Evolutionary conservation across 2,888 invertebrate genomes (phyloP), one percentile per base, ranked within the genome.

Genomic region (Parnassius orleans): DNA sequence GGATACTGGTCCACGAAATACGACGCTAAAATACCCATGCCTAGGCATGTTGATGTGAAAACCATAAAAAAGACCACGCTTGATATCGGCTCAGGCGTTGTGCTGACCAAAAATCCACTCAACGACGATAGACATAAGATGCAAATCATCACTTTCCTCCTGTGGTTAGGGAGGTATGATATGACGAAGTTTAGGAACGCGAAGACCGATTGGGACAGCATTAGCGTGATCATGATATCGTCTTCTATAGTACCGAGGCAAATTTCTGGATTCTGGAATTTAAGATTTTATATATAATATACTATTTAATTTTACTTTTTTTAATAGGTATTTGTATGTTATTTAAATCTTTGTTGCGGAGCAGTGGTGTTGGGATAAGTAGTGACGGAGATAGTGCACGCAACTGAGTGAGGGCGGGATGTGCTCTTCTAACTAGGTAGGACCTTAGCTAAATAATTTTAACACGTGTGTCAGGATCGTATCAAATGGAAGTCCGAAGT

Each of bases 141-240:
- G 60, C 81, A 74, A 71, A 93, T 78, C 15, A 93, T 76, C 1
- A 93, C 80, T 44, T 82, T 81, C 67, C 93, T 92, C 64, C 94
- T 92, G 87, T 67, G 93, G 76, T 78, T 92, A 78, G 74, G 95
- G 81, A 77, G 93, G 90, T 84, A 86, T 2, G 91, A 87, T 61
- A 91, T 83, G 1, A 93, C 69, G 56, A 94, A 78, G 77, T 94
- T 95, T 10, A 94, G 91, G 43, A 93, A 71, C 0, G 95, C 86
- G 68, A 94, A 95, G 42, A 92, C 86, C 0, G 86, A 80, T 9
- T 95, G 95, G 55, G 95, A 94, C 0, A 91, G 87, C n/a, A 95
- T 87, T 3, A 95, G 93, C 10, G 94, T 94, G 58, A 93, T 77
- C 66, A 95, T 94, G 0, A 94, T 93, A 62, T 90, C 90, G 3